Percentiles rank a stretch among this genome's conserved stretches.
Evolutionary conservation across 2,113 vertebrate species (phyloP).

Genomic region (Erpornis zantholeuca): DNA sequence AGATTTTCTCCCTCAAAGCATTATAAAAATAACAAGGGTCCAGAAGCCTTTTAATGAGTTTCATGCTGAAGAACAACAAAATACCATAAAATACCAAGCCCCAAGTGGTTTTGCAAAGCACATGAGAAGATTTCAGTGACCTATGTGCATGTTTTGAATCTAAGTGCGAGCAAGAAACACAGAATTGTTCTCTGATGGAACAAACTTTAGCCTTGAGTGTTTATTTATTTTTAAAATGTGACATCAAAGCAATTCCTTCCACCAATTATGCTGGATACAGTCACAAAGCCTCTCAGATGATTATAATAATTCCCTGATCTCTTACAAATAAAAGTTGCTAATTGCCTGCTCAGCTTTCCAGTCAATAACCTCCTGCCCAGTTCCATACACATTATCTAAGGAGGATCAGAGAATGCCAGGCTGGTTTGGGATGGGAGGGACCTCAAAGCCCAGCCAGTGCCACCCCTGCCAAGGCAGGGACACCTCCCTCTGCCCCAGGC

Average conservation of each 20-base stretch:
- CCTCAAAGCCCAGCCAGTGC: rapidly evolving
- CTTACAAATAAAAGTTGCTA: not conserved
- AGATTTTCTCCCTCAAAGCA: not conserved
- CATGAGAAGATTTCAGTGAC: not conserved
- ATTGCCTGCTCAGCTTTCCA: not conserved
- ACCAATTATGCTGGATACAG: not conserved
- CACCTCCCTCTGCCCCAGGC: rapidly evolving
- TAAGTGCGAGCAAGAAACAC: not conserved
- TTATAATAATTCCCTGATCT: not conserved
- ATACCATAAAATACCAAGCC: not conserved
- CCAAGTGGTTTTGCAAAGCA: not conserved
- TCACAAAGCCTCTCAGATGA: not conserved
- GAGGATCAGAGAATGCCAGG: not conserved
- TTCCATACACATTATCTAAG: not conserved
- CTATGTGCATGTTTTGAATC: not conserved
- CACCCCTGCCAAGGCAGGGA: not conserved
- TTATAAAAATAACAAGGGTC: not conserved
- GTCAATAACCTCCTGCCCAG: not conserved
- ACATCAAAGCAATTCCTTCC: not conserved
- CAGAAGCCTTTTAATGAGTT: not conserved
- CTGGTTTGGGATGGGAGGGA: not conserved
- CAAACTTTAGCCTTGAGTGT: not conserved
- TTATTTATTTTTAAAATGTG: not conserved
- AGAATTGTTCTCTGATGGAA: not conserved
- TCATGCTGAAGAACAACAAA: not conserved